Percentiles rank a stretch among this genome's conserved stretches.
Conservation (phyloP, 2,888 invertebrate genomes). For the Hydrotaea diabolus region DNA sequence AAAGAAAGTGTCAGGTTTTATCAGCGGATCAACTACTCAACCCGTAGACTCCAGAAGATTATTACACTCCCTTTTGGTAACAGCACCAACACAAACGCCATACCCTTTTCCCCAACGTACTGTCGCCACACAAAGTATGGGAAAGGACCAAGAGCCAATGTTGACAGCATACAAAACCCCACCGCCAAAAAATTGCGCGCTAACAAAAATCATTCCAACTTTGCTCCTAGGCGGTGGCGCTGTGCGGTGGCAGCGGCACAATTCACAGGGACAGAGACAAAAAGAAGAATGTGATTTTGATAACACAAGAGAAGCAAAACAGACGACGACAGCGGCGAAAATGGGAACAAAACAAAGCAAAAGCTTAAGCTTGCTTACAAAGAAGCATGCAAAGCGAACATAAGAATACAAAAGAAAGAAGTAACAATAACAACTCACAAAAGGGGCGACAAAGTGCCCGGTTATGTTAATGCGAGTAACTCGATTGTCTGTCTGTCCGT, state of each 20-base stretch:
- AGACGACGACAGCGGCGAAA: conserved; percentile 20
- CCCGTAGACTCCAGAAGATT: neutral
- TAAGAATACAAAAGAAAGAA: conserved; percentile 33
- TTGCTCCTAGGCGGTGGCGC: neutral
- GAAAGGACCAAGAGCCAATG: neutral
- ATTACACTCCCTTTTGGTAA: neutral
- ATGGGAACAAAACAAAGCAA: conserved; percentile 51
- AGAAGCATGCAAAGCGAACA: conserved; percentile 33
- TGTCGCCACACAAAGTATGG: conserved; percentile 1
- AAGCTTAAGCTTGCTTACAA: conserved; percentile 9
- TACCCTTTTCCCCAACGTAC: neutral
- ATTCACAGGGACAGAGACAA: neutral
- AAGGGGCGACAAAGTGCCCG: conserved; percentile 52
- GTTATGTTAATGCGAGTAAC: conserved; percentile 26
- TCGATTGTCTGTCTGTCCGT: neutral
- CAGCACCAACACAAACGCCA: neutral
- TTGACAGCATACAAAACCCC: conserved; percentile 5
- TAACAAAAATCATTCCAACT: conserved; percentile 21
- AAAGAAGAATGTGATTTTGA: conserved; percentile 18
- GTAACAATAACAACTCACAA: conserved; percentile 38
- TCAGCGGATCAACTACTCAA: neutral
- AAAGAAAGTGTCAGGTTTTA: neutral
- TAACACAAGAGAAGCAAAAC: conserved; percentile 16
- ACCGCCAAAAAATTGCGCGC: conserved; percentile 48
- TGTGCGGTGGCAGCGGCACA: neutral